These are phyloP conservation scores for Prionchulus punctatus DNA, from an alignment of 2,888 invertebrate genomes.

Conservation along the genomic window DNA sequence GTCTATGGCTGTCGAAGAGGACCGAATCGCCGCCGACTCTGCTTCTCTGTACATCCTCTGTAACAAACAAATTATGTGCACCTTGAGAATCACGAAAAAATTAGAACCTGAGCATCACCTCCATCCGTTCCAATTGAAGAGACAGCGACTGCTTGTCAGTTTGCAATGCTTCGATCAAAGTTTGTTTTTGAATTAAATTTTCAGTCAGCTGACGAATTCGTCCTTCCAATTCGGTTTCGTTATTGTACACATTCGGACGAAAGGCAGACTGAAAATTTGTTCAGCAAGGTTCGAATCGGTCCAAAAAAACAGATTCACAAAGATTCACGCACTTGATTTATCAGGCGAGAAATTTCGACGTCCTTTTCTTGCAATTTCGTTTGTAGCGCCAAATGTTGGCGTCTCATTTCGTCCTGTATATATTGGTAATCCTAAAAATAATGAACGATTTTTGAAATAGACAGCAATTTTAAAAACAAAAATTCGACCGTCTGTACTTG, in stretches of 20 bases:
- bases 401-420: constrained; percentile 42
- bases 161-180: constrained; percentile 59
- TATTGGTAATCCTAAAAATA: constrained; percentile 41
- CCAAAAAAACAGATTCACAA: neutral
- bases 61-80: constrained; percentile 13
- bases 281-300: neutral
- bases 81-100: neutral
- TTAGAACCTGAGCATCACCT: constrained; percentile 2
- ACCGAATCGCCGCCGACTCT: constrained; percentile 41
- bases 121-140: constrained; percentile 58
- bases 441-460: neutral
- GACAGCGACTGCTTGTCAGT: constrained; percentile 68
- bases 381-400: constrained; percentile 40
- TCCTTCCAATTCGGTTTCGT: constrained; percentile 38
- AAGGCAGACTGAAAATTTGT: no score
- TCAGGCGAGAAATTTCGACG: constrained; percentile 43
- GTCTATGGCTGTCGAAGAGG: constrained; percentile 39
- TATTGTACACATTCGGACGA: neutral
- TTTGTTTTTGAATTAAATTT: constrained; percentile 67
- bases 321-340: constrained; percentile 38
- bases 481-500: no score
- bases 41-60: constrained; percentile 48
- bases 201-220: constrained; percentile 50
- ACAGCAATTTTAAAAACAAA: neutral
- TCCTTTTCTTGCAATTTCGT: constrained; percentile 43